Evolutionary conservation across 2,113 vertebrate species (phyloP).

Genomic region (Cariama cristata): DNA sequence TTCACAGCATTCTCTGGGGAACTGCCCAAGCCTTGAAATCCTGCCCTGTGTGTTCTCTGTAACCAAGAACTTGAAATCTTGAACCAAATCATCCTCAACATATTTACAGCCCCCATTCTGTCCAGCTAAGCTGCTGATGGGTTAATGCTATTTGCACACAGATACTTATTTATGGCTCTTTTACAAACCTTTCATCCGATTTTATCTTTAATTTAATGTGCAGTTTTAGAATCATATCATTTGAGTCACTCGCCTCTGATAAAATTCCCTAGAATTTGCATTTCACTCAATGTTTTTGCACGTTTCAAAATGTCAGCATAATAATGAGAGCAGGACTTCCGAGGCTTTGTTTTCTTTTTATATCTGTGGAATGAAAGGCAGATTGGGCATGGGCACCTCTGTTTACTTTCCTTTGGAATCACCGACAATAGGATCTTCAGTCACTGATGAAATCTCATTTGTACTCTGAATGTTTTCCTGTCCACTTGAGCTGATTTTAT

Average conservation of each 20-base stretch:
- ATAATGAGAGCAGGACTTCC: not conserved
- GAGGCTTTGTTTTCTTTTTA: not conserved
- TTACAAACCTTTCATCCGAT: not conserved
- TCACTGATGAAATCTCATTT: slow-evolving; percentile 1
- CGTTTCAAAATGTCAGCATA: slow-evolving; percentile 56
- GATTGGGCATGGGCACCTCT: not conserved
- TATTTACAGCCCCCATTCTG: not conserved
- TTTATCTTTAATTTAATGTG: not conserved
- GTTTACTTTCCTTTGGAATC: slow-evolving; percentile 22
- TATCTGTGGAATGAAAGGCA: not conserved
- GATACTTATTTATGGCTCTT: slow-evolving; percentile 5
- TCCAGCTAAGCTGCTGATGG: not conserved
- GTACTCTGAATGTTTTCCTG: slow-evolving; percentile 3
- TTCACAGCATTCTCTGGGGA: not conserved
- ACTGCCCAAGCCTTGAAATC: not conserved
- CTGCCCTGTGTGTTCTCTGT: not conserved
- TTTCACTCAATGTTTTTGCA: slow-evolving; percentile 34
- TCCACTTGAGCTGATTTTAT: slow-evolving; percentile 5
- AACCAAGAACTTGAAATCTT: slow-evolving; percentile 24
- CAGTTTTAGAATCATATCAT: not conserved
- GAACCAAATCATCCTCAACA: slow-evolving; percentile 24
- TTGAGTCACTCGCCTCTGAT: not conserved
- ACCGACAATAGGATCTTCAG: not conserved
- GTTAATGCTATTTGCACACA: slow-evolving; percentile 27
- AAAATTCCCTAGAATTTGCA: slow-evolving; percentile 63